phyloP scores from a whole-genome alignment of 1,140 invertebrate species.

The Neodiprion lecontei region DNA sequence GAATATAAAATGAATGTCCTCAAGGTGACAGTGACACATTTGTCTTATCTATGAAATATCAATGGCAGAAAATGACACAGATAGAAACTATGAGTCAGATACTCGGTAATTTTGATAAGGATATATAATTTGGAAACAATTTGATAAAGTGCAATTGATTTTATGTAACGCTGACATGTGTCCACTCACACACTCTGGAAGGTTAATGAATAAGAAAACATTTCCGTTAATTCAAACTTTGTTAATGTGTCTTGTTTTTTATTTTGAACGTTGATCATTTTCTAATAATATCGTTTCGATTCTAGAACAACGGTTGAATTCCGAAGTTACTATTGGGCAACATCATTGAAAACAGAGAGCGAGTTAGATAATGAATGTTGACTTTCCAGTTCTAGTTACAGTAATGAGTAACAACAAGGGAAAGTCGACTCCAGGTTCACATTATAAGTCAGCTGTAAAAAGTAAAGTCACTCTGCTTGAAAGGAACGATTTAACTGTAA shows the following conservation, averaged over 20 bases:
- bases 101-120: not conserved
- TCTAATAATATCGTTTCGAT: too few relatives aligned
- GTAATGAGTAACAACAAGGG: not conserved
- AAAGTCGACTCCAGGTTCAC: not conserved
- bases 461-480: too few relatives aligned
- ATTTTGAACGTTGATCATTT: too few relatives aligned
- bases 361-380: conserved; percentile 5
- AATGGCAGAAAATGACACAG: not conserved
- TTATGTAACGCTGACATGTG: not conserved
- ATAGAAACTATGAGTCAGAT: not conserved
- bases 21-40: not conserved
- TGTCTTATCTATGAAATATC: not conserved
- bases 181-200: too few relatives aligned
- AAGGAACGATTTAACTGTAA: too few relatives aligned
- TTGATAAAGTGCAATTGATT: not conserved
- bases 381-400: not conserved
- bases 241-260: too few relatives aligned
- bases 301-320: too few relatives aligned
- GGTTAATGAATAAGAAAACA: too few relatives aligned
- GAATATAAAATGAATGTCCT: not conserved
- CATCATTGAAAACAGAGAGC: not conserved
- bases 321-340: not conserved
- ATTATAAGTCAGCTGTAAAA: not conserved
- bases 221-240: too few relatives aligned
- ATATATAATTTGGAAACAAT: not conserved